phyloP scores from a whole-genome alignment of 1,140 invertebrate genomes.

The Platyscapa corneri region DNA sequence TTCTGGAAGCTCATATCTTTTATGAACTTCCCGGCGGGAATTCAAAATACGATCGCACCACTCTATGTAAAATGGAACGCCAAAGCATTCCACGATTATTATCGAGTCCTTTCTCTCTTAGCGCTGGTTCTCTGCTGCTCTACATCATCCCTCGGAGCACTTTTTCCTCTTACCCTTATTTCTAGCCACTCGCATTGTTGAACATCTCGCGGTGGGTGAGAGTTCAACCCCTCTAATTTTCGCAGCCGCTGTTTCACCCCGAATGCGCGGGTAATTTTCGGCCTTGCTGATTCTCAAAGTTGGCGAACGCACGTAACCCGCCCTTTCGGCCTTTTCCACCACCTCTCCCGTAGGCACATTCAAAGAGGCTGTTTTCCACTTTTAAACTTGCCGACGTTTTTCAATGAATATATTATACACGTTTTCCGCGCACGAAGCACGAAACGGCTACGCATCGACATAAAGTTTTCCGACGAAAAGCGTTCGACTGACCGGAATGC shows the following conservation, averaged over 20 bases:
- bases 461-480: not conserved
- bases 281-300: slow-evolving; percentile 1
- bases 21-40: slow-evolving; percentile 16
- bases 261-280: slow-evolving; percentile 4
- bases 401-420: slow-evolving; percentile 44
- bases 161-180: not conserved
- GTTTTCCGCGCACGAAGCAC: not conserved
- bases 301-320: not conserved
- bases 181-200: not conserved
- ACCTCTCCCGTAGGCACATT: not conserved
- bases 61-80: slow-evolving; percentile 16
- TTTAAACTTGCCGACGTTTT: slow-evolving; percentile 28
- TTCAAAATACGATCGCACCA: slow-evolving; percentile 41
- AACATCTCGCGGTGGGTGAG: not conserved
- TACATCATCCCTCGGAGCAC: not conserved
- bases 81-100: slow-evolving; percentile 33
- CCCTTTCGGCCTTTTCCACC: not conserved
- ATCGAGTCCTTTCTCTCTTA: not conserved
- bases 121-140: not conserved
- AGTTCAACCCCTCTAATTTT: slow-evolving; percentile 20
- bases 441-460: not conserved
- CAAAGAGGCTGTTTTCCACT: not conserved
- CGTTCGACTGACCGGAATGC: slow-evolving; percentile 2
- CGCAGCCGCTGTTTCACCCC: not conserved
- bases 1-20: slow-evolving; percentile 22